Base-by-base conservation (phyloP, 2,888 invertebrate species). In the Agapostemon virescens region DNA sequence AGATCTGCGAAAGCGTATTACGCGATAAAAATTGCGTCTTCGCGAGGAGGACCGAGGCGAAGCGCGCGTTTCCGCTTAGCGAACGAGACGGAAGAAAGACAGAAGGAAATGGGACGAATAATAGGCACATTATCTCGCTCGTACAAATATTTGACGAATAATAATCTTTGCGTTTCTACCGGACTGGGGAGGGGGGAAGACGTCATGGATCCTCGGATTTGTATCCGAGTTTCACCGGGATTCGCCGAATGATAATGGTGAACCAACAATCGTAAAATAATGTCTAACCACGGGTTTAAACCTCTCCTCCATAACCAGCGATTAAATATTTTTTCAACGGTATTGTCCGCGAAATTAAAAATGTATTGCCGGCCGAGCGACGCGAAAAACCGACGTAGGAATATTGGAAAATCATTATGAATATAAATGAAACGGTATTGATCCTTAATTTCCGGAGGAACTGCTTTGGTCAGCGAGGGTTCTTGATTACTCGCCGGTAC, bases 391-490 rank as follows among this genome's bases (percentile, higher is more conserved):
- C 61, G 33, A 33, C 33, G 61, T 11, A 33, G 61, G 33, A 49
- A 33, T 61, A 61, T 61, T 20, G 61, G 33, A 30, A 61, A 61
- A 61, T 61, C 61, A 61, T 61, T 61, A 33, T 33, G 61, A 61
- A 61, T 61, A 61, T 61, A 61, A 61, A 61, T 33, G 61, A 61
- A 61, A 15, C 61, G 33, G 11, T 61, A 61, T 61, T 33, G 61
- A 61, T 61, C 33, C 61, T 33, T 61, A 61, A 61, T 61, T 61
- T 61, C 61, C 61, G 2, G 61, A 61, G 61, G 33, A 61, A 33
- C 33, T 33, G 61, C 30, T 61, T 33, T 30, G 33, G 33, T 61
- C 55, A 55, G 55, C 61, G 61, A 33, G 33, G 20, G 33, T 61
- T 30, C 30, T 61, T 61, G 61, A 61, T 61, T 61, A 33, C 61